Base-by-base conservation (phyloP, 37 sponge, comb jelly and placozoan genomes). In the Tethya wilhelma region DNA sequence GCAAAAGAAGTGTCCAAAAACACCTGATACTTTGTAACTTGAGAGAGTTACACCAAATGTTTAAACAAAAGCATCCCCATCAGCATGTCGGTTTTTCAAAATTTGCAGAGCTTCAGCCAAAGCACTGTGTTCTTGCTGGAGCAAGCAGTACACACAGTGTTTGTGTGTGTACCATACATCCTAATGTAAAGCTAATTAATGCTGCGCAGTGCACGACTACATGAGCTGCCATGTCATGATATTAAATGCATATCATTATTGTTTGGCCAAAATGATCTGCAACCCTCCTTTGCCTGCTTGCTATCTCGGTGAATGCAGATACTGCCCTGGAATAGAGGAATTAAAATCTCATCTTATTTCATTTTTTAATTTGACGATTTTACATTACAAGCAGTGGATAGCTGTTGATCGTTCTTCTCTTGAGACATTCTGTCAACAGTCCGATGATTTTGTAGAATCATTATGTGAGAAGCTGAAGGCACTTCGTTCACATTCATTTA, bases 301-400 rank as follows among this genome's bases (percentile, higher is more conserved):
- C 30, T 78, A 42, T 57, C 30, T 78, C 11, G 49, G 79, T 7
- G 34, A 41, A 2, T 78, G 79, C 30, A 11, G n/a, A 17, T 39
- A 4, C 12, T 78, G 79, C 32, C 67, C 79, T 41, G 79, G 67
- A 22, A 39, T 40, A 23, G 4, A 14, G 4, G 17, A 2, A 31
- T 12, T 78, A 5, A 62, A 64, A 42, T 25, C 5, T n/a, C 23
- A 40, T 17, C 79, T 78, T 22, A 8, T 23, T 7, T 34, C 26
- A 19, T 12, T 64, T 32, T 20, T 78, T 9, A 67, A 78, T 63
- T 46, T 39, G 8, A 64, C 2, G 46, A 39, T 64, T 14, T 23
- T 78, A 7, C 11, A 8, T 4, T 78, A 60, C 49, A 78, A 78
- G 30, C 79, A 78, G 79, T 78, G 79, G 79, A 42, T 64, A 19